Evolutionary conservation across 2,888 invertebrate species (phyloP).

Genomic region (Drosophila nigricruria): DNA sequence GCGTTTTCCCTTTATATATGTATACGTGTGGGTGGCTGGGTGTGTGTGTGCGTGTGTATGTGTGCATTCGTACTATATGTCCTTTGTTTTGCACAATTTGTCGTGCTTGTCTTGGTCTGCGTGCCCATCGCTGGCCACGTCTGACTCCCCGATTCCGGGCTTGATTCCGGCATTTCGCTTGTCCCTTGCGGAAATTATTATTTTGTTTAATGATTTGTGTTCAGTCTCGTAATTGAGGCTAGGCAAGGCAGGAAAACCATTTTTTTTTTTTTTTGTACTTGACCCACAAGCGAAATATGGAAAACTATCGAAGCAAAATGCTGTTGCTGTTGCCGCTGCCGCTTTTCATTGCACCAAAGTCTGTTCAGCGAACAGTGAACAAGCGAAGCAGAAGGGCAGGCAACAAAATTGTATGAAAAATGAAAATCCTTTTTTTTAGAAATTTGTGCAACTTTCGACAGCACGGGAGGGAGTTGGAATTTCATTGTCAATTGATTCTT

Average conservation of each 20-base stretch:
- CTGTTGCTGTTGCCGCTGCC: constrained; percentile 26
- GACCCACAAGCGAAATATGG: constrained; percentile 63
- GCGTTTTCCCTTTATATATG: constrained; percentile 6
- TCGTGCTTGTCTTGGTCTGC: constrained; percentile 35
- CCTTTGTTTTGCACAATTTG: constrained; percentile 64
- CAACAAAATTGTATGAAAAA: constrained; percentile 22
- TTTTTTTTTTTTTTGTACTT: constrained; percentile 46
- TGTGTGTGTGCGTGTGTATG: constrained; percentile 12
- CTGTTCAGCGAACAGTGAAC: constrained; percentile 53
- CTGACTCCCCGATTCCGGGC: constrained; percentile 46
- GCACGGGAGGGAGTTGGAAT: constrained; percentile 44
- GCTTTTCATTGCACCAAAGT: constrained; percentile 20
- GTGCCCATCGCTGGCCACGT: constrained; percentile 6
- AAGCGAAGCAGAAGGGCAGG: constrained; percentile 8
- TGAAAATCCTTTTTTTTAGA: constrained; percentile 53
- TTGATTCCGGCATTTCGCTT: constrained; percentile 50
- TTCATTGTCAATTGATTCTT: constrained; percentile 72
- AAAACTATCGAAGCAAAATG: constrained; percentile 67
- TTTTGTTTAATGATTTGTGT: constrained; percentile 82
- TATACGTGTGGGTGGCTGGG: constrained; percentile 2
- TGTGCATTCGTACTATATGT: constrained; percentile 34
- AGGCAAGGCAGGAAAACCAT: constrained; percentile 27
- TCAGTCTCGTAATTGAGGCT: constrained; percentile 75
- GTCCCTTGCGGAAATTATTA: constrained; percentile 79
- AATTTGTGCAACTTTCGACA: constrained; percentile 47